Percentiles rank a stretch among this genome's conserved stretches.
phyloP scores from a whole-genome alignment of 1,140 invertebrate species.

The Drosophila varians region DNA sequence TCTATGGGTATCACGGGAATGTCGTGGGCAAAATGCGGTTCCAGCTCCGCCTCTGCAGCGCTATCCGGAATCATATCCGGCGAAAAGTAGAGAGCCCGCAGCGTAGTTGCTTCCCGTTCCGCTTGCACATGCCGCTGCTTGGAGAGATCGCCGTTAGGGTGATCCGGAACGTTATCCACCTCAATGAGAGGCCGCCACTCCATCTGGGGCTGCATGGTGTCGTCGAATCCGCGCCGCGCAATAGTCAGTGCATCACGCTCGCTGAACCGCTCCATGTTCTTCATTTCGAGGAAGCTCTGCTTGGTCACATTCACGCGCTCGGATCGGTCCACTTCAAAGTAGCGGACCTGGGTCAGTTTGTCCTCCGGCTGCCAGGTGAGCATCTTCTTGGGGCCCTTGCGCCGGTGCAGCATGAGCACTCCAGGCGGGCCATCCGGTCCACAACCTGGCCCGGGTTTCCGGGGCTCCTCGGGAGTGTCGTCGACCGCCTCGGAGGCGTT shows the following conservation, averaged over 20 bases:
- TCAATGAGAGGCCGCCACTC: slow-evolving; percentile 88
- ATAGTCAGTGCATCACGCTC: slow-evolving; percentile 93
- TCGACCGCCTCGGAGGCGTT: slow-evolving; percentile 58
- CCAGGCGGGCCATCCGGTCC: slow-evolving; percentile 81
- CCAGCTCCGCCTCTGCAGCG: slow-evolving; percentile 92
- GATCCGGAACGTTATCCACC: slow-evolving; percentile 86
- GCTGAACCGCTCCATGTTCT: slow-evolving; percentile 92
- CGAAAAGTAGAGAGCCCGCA: slow-evolving; percentile 94
- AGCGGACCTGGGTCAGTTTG: slow-evolving; percentile 91
- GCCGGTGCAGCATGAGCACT: slow-evolving; percentile 74
- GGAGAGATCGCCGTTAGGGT: slow-evolving; percentile 90
- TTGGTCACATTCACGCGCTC: slow-evolving; percentile 97
- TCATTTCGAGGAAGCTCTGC: slow-evolving; percentile 94
- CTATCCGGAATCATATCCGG: slow-evolving; percentile 94
- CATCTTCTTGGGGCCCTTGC: slow-evolving; percentile 91
- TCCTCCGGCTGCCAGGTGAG: slow-evolving; percentile 93
- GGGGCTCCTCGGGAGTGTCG: slow-evolving; percentile 46
- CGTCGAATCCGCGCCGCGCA: slow-evolving; percentile 90
- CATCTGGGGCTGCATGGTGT: slow-evolving; percentile 91
- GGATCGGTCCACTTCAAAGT: slow-evolving; percentile 96
- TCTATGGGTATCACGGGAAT: slow-evolving; percentile 94
- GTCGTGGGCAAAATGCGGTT: slow-evolving; percentile 90
- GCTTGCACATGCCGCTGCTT: slow-evolving; percentile 94
- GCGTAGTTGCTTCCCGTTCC: slow-evolving; percentile 91
- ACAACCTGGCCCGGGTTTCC: slow-evolving; percentile 78